Percentiles rank a stretch among this genome's conserved stretches.
These are phyloP conservation scores for Myotis findleyi DNA, from an alignment of 2,797 vertebrate species.

Conservation along the genomic window DNA sequence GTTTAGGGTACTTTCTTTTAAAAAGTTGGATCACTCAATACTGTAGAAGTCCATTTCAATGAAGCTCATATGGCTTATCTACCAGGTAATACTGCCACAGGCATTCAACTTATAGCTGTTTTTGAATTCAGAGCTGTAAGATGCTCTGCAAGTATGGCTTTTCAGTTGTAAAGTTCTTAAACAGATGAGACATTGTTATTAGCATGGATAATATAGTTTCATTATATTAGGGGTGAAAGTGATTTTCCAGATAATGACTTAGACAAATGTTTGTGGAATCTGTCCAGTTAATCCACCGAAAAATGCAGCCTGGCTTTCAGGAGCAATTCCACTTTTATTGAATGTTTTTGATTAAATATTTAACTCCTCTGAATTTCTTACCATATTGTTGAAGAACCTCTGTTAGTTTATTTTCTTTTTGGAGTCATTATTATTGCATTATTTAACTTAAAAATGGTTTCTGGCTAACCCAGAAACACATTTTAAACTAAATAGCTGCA, in stretches of 20 bases:
- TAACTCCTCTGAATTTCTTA: constrained; percentile 62
- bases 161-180: constrained; percentile 75
- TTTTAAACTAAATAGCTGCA: constrained; percentile 46
- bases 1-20: constrained; percentile 36
- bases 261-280: constrained; percentile 77
- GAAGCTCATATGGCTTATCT: constrained; percentile 5
- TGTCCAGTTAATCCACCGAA: constrained; percentile 70
- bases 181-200: constrained; percentile 78
- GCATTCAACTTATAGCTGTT: constrained; percentile 48
- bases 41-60: neutral
- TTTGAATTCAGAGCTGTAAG: constrained; percentile 68
- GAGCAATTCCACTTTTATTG: constrained; percentile 65
- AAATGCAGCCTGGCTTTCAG: constrained; percentile 66
- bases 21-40: neutral
- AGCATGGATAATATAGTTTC: constrained; percentile 76
- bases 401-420: constrained; percentile 46
- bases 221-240: constrained; percentile 75
- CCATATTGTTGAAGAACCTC: constrained; percentile 4
- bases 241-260: constrained; percentile 76
- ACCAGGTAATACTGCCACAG: neutral
- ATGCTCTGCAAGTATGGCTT: constrained; percentile 54
- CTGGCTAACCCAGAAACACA: constrained; percentile 24
- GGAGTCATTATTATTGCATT: neutral
- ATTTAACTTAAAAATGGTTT: constrained; percentile 42
- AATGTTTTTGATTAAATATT: constrained; percentile 72